Percentiles rank a stretch among this genome's conserved stretches.
phyloP scores from a whole-genome alignment of 2,888 invertebrate genomes.

The Drosophila macrospina region DNA sequence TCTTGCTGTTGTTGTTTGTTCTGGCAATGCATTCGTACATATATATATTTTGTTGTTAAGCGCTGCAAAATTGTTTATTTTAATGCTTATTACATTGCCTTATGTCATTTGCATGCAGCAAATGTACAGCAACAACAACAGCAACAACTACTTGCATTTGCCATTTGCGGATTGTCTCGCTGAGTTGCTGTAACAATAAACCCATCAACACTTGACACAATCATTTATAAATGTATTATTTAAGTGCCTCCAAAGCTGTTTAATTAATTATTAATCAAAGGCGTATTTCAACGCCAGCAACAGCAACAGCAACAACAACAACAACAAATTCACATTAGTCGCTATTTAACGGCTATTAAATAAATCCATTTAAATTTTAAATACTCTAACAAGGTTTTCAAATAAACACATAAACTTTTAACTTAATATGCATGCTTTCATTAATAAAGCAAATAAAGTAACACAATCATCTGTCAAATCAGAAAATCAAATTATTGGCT shows the following conservation, averaged over 20 bases:
- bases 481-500: slow-evolving; percentile 4
- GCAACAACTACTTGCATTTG: slow-evolving; percentile 39
- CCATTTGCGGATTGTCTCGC: slow-evolving; percentile 34
- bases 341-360: slow-evolving; percentile 53
- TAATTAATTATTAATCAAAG: slow-evolving; percentile 77
- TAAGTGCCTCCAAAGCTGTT: slow-evolving; percentile 56
- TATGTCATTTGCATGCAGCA: slow-evolving; percentile 71
- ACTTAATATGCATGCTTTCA: slow-evolving; percentile 17
- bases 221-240: slow-evolving; percentile 76
- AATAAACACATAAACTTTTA: slow-evolving; percentile 1
- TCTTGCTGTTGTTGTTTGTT: slow-evolving; percentile 32
- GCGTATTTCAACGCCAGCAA: slow-evolving; percentile 62
- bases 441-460: slow-evolving; percentile 12
- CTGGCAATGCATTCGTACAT: slow-evolving; percentile 21
- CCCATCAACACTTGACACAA: slow-evolving; percentile 79
- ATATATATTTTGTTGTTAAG: slow-evolving; percentile 46
- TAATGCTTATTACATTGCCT: slow-evolving; percentile 75
- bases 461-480: neutral
- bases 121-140: slow-evolving; percentile 24
- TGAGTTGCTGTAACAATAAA: slow-evolving; percentile 64
- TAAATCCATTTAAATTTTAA: slow-evolving; percentile 36
- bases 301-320: slow-evolving; percentile 14
- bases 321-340: slow-evolving; percentile 39
- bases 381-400: slow-evolving; percentile 34
- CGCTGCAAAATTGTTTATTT: slow-evolving; percentile 71